phyloP scores from a whole-genome alignment of 2,113 vertebrate genomes.

The Eulemur macaco region DNA sequence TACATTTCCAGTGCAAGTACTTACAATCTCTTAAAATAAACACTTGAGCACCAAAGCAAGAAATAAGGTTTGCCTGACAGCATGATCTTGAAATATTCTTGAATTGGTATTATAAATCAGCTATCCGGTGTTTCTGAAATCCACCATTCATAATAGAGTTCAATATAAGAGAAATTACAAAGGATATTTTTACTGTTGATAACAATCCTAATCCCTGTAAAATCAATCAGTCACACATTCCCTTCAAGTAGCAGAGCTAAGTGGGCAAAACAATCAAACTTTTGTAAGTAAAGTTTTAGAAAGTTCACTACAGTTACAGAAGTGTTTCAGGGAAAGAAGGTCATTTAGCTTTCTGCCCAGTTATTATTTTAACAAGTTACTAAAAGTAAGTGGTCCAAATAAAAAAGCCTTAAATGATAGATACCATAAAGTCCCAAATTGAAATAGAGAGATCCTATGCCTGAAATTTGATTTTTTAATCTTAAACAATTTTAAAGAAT shows the following conservation, averaged over 20 bases:
- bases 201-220: neutral
- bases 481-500: neutral
- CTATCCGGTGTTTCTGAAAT: conserved; percentile 6
- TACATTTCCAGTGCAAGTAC: neutral
- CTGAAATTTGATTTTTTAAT: neutral
- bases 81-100: neutral
- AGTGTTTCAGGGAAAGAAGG: neutral
- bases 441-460: neutral
- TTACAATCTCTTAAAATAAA: neutral
- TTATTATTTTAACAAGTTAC: neutral
- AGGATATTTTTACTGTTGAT: neutral
- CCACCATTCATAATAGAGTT: neutral
- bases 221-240: neutral
- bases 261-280: neutral
- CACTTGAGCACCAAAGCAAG: neutral
- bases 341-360: neutral
- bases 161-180: neutral
- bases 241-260: neutral
- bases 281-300: neutral
- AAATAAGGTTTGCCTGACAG: neutral
- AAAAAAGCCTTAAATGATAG: neutral
- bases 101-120: neutral
- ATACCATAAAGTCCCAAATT: neutral
- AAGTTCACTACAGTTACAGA: neutral
- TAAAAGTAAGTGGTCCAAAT: neutral